Evolutionary conservation across 2,797 vertebrate genomes (phyloP).

Genomic region (Hemibagrus guttatus): DNA sequence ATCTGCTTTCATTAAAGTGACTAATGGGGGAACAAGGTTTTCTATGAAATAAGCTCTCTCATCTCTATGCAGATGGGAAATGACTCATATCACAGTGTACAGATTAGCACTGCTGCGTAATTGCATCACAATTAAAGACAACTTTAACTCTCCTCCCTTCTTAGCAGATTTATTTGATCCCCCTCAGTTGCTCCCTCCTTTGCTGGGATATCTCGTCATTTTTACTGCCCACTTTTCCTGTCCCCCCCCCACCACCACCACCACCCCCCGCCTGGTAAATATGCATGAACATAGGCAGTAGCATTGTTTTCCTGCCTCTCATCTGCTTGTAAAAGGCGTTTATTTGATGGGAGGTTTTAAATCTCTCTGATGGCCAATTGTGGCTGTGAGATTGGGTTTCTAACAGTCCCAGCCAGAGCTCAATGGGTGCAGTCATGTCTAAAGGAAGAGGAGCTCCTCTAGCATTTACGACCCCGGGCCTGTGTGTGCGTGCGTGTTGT

Average conservation of each 20-base stretch:
- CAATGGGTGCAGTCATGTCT: constrained; percentile 78
- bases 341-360: constrained; percentile 68
- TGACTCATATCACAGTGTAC: constrained; percentile 69
- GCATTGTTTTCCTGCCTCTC: constrained; percentile 63
- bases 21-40: constrained; percentile 71
- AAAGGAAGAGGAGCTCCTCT: constrained; percentile 73
- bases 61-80: constrained; percentile 71
- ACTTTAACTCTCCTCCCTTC: constrained; percentile 66
- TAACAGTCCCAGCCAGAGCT: constrained; percentile 68
- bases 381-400: constrained; percentile 77
- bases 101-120: constrained; percentile 76
- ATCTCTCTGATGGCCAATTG: constrained; percentile 71
- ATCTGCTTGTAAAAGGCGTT: constrained; percentile 69
- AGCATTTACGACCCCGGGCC: constrained; percentile 67
- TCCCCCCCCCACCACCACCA: too few relatives aligned
- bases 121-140: constrained; percentile 78
- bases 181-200: constrained; percentile 6
- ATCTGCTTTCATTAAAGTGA: constrained; percentile 70
- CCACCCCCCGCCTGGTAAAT: constrained; percentile 63
- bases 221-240: constrained; percentile 51
- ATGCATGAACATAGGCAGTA: constrained; percentile 72
- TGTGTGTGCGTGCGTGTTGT: constrained; percentile 57
- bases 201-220: constrained; percentile 28
- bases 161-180: constrained; percentile 73
- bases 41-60: constrained; percentile 65